Evolutionary conservation across 2,888 invertebrate genomes (phyloP).

Genomic region (Drosophila parthenogenetica): DNA sequence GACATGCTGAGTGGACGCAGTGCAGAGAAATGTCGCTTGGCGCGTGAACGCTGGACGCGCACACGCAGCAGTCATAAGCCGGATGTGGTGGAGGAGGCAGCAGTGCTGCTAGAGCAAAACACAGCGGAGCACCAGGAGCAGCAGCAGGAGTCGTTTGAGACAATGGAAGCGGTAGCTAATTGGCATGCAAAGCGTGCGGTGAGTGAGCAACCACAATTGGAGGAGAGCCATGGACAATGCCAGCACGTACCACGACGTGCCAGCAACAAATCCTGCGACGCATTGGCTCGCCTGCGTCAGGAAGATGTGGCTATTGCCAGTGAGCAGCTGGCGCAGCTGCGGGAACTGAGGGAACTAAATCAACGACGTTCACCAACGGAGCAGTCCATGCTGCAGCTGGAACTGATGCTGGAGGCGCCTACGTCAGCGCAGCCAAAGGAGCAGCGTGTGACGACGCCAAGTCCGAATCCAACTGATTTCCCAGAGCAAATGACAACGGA

Average conservation of each 20-base stretch:
- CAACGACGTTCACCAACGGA: neutral
- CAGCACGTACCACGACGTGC: neutral
- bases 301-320: slow-evolving; percentile 43
- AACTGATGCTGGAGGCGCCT: no score
- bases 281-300: slow-evolving; percentile 9
- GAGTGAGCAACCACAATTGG: slow-evolving; percentile 9
- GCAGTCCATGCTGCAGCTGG: neutral
- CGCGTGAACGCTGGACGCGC: slow-evolving; percentile 53
- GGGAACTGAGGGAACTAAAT: neutral
- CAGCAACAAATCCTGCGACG: slow-evolving; percentile 4
- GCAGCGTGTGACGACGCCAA: neutral
- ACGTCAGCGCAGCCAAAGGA: neutral
- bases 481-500: neutral
- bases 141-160: neutral
- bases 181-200: neutral
- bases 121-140: neutral
- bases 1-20: slow-evolving; percentile 47
- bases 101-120: neutral
- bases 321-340: slow-evolving; percentile 23
- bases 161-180: no score
- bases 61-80: slow-evolving; percentile 8
- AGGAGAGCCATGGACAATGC: neutral
- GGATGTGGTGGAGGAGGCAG: slow-evolving; percentile 22
- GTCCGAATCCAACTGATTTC: no score
- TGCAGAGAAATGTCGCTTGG: slow-evolving; percentile 50